Percentiles rank a stretch among this genome's conserved stretches.
These are phyloP conservation scores for Pseudotriccus pelzelni DNA, from an alignment of 2,797 vertebrate species.

Conservation along the genomic window DNA sequence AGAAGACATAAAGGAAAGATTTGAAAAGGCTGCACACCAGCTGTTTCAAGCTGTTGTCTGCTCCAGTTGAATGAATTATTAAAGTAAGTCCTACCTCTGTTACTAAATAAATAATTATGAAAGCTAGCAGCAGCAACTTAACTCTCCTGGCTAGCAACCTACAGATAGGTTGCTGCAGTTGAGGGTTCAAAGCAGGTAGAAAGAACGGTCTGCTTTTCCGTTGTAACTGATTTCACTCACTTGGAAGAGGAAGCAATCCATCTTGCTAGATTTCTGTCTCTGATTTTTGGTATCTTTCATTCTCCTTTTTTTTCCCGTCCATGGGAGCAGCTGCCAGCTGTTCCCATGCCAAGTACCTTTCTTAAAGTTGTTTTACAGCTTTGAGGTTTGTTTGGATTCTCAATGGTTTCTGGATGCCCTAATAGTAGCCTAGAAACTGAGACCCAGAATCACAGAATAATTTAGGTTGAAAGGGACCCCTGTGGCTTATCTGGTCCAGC, in stretches of 20 bases:
- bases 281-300: neutral
- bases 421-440: neutral
- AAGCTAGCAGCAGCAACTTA: neutral
- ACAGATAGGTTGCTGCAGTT: neutral
- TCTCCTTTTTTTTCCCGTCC: neutral
- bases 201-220: neutral
- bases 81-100: neutral
- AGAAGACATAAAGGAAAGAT: neutral
- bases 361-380: neutral
- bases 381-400: neutral
- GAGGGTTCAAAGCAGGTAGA: neutral
- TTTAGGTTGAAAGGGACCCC: neutral
- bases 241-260: rapidly evolving
- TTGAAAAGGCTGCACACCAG: neutral
- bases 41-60: neutral
- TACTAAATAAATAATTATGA: neutral
- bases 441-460: neutral
- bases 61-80: neutral
- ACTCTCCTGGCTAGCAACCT: neutral
- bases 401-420: neutral
- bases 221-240: neutral
- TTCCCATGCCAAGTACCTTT: neutral
- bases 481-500: neutral
- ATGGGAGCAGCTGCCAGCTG: neutral
- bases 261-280: neutral